phyloP scores from a whole-genome alignment of 2,113 vertebrate genomes.

The Oncorhynchus nerka region DNA sequence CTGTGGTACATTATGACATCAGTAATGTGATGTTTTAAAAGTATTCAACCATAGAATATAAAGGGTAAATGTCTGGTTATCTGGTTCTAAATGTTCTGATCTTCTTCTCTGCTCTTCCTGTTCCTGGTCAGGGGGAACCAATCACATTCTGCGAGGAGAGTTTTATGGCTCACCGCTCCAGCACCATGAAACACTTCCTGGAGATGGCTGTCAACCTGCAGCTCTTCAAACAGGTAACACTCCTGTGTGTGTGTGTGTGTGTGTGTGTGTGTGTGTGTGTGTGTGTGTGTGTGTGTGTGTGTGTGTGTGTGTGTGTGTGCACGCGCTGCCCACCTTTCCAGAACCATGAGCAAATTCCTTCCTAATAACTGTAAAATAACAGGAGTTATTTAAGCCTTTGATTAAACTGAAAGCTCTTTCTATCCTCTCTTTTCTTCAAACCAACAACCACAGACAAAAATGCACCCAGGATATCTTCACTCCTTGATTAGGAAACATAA shows the following conservation, averaged over 20 bases:
- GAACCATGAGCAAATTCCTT: slow-evolving; percentile 29
- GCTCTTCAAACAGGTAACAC: slow-evolving; percentile 94
- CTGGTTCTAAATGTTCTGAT: neutral
- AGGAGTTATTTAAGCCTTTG: too few relatives aligned
- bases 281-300: too few relatives aligned
- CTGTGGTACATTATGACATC: too few relatives aligned
- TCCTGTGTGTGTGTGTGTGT: neutral
- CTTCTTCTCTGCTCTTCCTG: slow-evolving; percentile 24
- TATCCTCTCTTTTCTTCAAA: too few relatives aligned
- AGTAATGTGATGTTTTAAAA: too few relatives aligned
- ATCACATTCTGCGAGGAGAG: slow-evolving; percentile 93
- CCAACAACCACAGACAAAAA: too few relatives aligned
- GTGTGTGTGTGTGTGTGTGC: too few relatives aligned
- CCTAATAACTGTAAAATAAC: too few relatives aligned
- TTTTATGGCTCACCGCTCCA: slow-evolving; percentile 89
- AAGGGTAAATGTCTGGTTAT: too few relatives aligned
- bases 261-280: too few relatives aligned
- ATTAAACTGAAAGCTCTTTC: too few relatives aligned
- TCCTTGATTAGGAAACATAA: neutral
- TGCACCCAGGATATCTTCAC: neutral
- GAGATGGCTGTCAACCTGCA: slow-evolving; percentile 94
- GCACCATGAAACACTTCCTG: slow-evolving; percentile 87
- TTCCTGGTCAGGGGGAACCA: slow-evolving; percentile 83
- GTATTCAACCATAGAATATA: too few relatives aligned
- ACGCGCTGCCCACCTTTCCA: slow-evolving; percentile 39